Percentiles rank a stretch among this genome's conserved stretches.
phyloP scores from a whole-genome alignment of 2,888 invertebrate species.

The Caprella mutica region DNA sequence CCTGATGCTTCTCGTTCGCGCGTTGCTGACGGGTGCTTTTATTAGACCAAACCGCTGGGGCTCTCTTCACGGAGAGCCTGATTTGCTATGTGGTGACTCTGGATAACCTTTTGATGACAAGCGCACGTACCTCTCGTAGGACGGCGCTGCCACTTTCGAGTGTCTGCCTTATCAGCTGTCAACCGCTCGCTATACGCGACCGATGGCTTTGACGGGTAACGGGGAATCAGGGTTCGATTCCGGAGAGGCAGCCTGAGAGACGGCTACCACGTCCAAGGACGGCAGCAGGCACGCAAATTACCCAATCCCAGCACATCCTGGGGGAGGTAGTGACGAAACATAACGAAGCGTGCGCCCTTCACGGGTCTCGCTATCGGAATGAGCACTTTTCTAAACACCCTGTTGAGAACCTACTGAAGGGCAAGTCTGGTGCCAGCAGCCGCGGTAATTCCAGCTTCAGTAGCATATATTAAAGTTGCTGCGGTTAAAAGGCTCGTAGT shows the following conservation, averaged over 20 bases:
- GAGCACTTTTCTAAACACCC: slow-evolving; percentile 49
- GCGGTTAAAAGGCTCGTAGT: slow-evolving; percentile 8
- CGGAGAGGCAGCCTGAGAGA: slow-evolving; percentile 44
- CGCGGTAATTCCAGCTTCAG: slow-evolving; percentile 53
- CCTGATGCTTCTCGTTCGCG: too few relatives aligned
- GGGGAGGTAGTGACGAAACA: slow-evolving; percentile 55
- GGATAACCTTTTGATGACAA: slow-evolving; percentile 38
- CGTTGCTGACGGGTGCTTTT: slow-evolving; percentile 33
- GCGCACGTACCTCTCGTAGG: slow-evolving; percentile 40
- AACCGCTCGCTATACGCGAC: slow-evolving; percentile 55
- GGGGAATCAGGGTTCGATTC: slow-evolving; percentile 56
- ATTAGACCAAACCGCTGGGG: slow-evolving; percentile 5
- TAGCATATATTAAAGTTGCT: slow-evolving; percentile 40
- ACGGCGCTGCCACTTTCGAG: slow-evolving; percentile 52
- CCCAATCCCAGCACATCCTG: slow-evolving; percentile 46
- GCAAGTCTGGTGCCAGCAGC: slow-evolving; percentile 60
- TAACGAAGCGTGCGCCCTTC: slow-evolving; percentile 52
- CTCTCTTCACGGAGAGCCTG: too few relatives aligned
- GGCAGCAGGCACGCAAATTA: slow-evolving; percentile 51
- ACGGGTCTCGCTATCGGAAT: slow-evolving; percentile 50
- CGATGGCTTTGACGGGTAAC: slow-evolving; percentile 59
- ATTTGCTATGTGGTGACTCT: slow-evolving; percentile 17
- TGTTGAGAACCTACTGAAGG: slow-evolving; percentile 54
- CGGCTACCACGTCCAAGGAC: slow-evolving; percentile 54
- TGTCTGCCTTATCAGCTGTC: slow-evolving; percentile 57